Conservation (phyloP, 2,797 vertebrate genomes). For the Cephalopachus bancanus region DNA sequence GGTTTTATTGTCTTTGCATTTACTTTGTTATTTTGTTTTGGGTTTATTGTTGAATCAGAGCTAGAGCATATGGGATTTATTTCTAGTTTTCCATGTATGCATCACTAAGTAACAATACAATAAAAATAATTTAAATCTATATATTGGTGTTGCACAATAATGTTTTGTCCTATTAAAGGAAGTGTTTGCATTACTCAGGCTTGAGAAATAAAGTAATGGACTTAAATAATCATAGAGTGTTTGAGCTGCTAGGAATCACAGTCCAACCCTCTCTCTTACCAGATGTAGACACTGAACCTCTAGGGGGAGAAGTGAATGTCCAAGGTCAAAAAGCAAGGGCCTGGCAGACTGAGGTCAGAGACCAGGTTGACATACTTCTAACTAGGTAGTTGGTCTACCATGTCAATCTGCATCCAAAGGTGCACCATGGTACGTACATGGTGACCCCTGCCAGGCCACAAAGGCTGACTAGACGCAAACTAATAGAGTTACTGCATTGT, state of each 20-base stretch:
- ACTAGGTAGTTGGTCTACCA: too few species aligned
- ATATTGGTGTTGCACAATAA: background rate
- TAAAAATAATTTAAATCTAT: conserved; percentile 54
- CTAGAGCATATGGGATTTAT: conserved; percentile 63
- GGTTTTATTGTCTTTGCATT: conserved; percentile 59
- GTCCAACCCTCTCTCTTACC: background rate
- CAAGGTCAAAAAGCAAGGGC: background rate
- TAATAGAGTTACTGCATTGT: background rate
- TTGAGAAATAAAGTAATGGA: background rate
- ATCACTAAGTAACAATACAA: conserved; percentile 51
- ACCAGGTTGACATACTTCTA: background rate
- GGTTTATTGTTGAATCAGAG: conserved; percentile 55
- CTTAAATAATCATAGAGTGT: background rate
- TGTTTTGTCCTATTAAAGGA: background rate
- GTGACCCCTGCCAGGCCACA: rapidly evolving
- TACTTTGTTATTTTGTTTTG: conserved; percentile 65
- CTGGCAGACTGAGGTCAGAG: background rate
- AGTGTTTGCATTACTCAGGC: background rate
- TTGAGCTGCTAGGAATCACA: background rate
- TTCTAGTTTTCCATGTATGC: conserved; percentile 64
- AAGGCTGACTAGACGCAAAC: background rate
- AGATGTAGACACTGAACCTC: background rate
- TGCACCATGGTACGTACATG: background rate
- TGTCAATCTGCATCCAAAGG: background rate
- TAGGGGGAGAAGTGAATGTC: background rate